These are phyloP conservation scores for Achlya flavicornis DNA, from an alignment of 2,888 invertebrate species.

Conservation along the genomic window DNA sequence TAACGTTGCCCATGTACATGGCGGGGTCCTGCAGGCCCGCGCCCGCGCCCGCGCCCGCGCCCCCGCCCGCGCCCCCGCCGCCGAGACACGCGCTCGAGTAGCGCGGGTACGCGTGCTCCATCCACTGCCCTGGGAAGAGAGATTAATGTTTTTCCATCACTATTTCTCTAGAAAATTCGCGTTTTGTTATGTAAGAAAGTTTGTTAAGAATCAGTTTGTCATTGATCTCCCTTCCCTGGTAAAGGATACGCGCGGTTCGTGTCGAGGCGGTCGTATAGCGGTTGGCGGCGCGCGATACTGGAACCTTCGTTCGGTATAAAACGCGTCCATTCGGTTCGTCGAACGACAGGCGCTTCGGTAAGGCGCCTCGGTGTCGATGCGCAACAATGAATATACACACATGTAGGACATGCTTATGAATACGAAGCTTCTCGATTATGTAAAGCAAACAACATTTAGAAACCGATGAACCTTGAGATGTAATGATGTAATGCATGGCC, in stretches of 20 bases:
- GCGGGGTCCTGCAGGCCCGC: conserved; percentile 49
- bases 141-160: conserved; percentile 77
- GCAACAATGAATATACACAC: neutral
- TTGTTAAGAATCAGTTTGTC: conserved; percentile 37
- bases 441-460: neutral
- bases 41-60: too few species aligned
- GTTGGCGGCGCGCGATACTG: neutral
- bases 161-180: neutral
- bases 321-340: neutral
- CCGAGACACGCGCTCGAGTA: conserved; percentile 88
- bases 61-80: conserved; percentile 71
- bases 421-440: neutral
- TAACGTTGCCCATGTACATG: conserved; percentile 83
- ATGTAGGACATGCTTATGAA: neutral
- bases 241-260: conserved; percentile 46
- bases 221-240: conserved; percentile 84
- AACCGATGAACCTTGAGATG: neutral
- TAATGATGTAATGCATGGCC: neutral
- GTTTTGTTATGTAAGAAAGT: conserved; percentile 17
- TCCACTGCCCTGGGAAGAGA: conserved; percentile 92
- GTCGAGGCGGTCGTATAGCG: neutral
- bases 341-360: neutral
- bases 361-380: neutral
- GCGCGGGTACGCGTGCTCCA: conserved; percentile 91
- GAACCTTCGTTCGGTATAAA: neutral